Percentiles rank a stretch among this genome's conserved stretches.
These are phyloP conservation scores for Heteractis magnifica DNA, from an alignment of 92 coral and sea anemone genomes.

Conservation along the genomic window DNA sequence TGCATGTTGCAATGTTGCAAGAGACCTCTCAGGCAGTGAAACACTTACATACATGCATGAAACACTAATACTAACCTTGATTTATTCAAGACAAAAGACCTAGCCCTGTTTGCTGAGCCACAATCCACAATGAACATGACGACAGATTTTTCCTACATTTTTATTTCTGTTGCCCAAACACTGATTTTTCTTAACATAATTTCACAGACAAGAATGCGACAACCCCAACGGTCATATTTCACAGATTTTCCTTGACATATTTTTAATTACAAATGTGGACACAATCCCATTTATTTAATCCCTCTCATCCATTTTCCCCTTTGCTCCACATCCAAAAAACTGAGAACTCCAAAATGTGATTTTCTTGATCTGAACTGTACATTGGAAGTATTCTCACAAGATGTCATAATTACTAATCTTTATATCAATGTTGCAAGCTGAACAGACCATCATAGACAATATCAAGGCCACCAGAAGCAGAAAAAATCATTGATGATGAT, in stretches of 20 bases:
- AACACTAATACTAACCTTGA: constrained; percentile 50
- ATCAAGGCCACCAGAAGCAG: too few species aligned
- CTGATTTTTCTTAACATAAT: constrained; percentile 14
- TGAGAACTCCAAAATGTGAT: not conserved
- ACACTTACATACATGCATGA: not conserved
- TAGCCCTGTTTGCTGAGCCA: constrained; percentile 29
- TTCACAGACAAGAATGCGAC: constrained; percentile 4
- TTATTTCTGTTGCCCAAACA: constrained; percentile 13
- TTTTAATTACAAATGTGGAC: not conserved
- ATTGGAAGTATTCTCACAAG: too few species aligned
- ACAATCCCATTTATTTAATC: not conserved
- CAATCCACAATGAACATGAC: constrained; percentile 43
- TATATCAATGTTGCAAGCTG: too few species aligned
- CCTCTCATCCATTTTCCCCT: not conserved
- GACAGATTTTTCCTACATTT: constrained; percentile 19
- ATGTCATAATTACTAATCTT: too few species aligned
- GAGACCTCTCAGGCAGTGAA: not conserved
- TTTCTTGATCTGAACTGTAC: not conserved
- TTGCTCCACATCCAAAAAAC: too few species aligned
- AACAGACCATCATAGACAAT: too few species aligned
- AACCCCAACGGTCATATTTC: constrained; percentile 7
- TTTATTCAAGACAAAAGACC: constrained; percentile 33
- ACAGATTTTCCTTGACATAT: constrained; percentile 1
- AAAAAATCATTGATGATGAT: too few species aligned
- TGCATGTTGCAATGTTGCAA: not conserved